Evolutionary conservation across 2,888 invertebrate genomes (phyloP).

Genomic region (Melolontha melolontha): DNA sequence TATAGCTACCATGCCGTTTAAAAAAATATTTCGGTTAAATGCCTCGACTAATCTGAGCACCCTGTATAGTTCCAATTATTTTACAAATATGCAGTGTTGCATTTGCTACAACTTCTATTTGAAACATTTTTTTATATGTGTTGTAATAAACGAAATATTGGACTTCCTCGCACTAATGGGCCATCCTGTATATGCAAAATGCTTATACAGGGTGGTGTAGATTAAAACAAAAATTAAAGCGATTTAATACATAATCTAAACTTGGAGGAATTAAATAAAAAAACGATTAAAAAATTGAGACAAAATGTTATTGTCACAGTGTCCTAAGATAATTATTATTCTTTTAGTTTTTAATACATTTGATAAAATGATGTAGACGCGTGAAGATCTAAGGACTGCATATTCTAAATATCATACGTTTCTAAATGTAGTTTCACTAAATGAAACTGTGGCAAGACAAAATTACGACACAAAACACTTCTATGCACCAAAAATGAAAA

Average conservation of each 20-base stretch:
- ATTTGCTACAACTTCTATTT: no score
- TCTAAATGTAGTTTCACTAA: slow-evolving; percentile 18
- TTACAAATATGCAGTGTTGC: no score
- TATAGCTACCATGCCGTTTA: no score
- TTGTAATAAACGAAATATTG: no score
- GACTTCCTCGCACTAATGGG: no score
- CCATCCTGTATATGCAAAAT: neutral
- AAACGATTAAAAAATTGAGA: neutral
- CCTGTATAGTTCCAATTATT: no score
- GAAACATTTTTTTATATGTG: no score
- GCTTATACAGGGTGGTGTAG: slow-evolving; percentile 54
- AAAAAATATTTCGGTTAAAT: no score
- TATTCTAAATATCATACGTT: slow-evolving; percentile 18
- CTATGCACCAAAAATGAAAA: slow-evolving; percentile 21
- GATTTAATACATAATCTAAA: neutral
- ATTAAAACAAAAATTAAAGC: slow-evolving; percentile 33
- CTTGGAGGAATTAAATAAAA: neutral
- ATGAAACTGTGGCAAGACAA: neutral
- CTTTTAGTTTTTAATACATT: slow-evolving; percentile 6
- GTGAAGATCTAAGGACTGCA: neutral
- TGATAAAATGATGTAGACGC: neutral
- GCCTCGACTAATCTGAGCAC: no score
- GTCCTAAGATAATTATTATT: neutral
- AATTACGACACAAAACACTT: slow-evolving; percentile 11
- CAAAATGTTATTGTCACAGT: neutral